Evolutionary conservation across 2,113 vertebrate species (phyloP).

Genomic region (Grus americana): DNA sequence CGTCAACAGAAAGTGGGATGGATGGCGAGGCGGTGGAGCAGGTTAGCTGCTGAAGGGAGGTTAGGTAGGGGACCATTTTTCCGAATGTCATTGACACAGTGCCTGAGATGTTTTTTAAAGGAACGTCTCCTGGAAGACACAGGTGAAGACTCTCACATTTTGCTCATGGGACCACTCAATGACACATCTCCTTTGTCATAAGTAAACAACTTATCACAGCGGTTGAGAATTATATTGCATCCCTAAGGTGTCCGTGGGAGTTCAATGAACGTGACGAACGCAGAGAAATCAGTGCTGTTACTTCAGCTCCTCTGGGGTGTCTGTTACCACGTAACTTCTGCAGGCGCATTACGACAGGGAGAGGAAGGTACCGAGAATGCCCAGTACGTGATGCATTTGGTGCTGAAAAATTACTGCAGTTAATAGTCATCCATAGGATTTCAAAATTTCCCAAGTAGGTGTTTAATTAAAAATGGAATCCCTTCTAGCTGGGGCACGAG

Average conservation of each 20-base stretch:
- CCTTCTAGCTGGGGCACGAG: fast-evolving
- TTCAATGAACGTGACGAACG: fast-evolving
- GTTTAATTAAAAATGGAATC: fast-evolving
- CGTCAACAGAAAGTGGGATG: fast-evolving
- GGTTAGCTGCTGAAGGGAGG: not conserved
- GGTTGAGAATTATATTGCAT: fast-evolving
- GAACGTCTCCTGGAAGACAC: fast-evolving
- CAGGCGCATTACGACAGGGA: too few relatives aligned
- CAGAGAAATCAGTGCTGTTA: fast-evolving
- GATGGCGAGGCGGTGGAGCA: fast-evolving
- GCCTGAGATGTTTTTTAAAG: fast-evolving
- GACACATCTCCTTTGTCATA: not conserved
- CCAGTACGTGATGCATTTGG: not conserved
- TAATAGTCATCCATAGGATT: not conserved
- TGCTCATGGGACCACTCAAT: fast-evolving
- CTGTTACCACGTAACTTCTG: fast-evolving
- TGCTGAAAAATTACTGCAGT: not conserved
- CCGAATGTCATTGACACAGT: not conserved
- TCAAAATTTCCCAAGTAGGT: not conserved
- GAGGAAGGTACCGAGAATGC: too few relatives aligned
- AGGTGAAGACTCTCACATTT: not conserved
- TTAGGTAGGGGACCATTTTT: fast-evolving
- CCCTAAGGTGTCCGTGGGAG: fast-evolving
- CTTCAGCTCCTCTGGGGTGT: not conserved
- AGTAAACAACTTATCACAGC: fast-evolving